Evolutionary conservation across 2,797 vertebrate genomes (phyloP).

Genomic region (Gymnopithys bicolor): DNA sequence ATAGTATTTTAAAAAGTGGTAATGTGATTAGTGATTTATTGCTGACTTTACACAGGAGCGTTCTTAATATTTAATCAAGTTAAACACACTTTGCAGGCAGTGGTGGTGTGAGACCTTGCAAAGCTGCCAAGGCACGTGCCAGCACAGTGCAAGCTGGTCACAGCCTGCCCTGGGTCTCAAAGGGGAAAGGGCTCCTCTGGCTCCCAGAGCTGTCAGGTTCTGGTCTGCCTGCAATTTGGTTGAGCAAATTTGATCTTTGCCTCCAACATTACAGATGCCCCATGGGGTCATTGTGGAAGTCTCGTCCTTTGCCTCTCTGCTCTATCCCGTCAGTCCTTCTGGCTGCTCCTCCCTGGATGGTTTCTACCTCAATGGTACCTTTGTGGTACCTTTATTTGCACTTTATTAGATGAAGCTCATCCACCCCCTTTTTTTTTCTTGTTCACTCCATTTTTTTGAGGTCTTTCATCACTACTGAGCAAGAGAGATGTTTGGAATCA

Average conservation of each 20-base stretch:
- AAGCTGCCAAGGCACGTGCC: rapidly evolving
- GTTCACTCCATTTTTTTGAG: background rate
- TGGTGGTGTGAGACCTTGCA: background rate
- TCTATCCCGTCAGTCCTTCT: rapidly evolving
- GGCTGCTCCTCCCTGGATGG: background rate
- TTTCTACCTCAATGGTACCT: rapidly evolving
- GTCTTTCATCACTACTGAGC: background rate
- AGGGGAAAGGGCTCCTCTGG: background rate
- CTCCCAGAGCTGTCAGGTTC: background rate
- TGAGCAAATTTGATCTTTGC: background rate
- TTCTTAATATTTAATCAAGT: conserved; percentile 55
- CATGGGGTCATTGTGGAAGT: background rate
- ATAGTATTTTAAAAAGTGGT: background rate
- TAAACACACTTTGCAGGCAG: conserved; percentile 3
- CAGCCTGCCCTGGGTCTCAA: background rate
- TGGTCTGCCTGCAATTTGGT: background rate
- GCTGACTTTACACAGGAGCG: background rate
- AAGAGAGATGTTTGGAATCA: background rate
- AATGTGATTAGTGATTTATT: conserved; percentile 32
- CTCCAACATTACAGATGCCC: background rate
- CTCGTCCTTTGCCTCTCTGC: background rate
- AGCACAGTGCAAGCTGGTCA: background rate
- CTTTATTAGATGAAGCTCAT: background rate
- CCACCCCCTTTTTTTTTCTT: background rate
- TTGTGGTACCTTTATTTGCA: background rate